A percentile compares a stretch with the other conserved stretches of the same genome.
These are phyloP conservation scores for Agonopterix arenella DNA, from an alignment of 2,888 invertebrate genomes.

Conservation along the genomic window DNA sequence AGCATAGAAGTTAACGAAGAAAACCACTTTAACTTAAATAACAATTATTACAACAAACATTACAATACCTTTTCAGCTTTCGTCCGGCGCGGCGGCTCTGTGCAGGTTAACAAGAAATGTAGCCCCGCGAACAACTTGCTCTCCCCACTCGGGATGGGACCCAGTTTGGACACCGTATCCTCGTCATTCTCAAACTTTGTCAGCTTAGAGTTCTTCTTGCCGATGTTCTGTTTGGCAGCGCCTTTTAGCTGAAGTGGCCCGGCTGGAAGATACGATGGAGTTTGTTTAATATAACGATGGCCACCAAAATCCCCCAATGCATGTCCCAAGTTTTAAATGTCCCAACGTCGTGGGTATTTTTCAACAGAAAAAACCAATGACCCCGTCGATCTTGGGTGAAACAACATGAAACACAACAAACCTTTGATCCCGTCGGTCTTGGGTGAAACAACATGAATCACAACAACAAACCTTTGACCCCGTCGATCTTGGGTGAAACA, in stretches of 20 bases:
- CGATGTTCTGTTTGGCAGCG: conserved; percentile 67
- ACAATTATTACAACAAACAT: no score
- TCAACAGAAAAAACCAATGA: not conserved
- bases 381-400: not conserved
- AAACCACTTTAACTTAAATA: no score
- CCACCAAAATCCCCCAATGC: no score
- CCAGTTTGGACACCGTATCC: conserved; percentile 63
- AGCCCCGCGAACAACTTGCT: conserved; percentile 70
- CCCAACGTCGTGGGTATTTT: no score
- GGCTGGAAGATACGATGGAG: conserved; percentile 33
- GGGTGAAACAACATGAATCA: not conserved
- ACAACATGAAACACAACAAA: not conserved
- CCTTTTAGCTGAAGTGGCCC: conserved; percentile 70
- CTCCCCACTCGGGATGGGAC: conserved; percentile 71
- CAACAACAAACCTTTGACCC: conserved; percentile 44
- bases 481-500: conserved; percentile 36
- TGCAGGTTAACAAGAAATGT: conserved; percentile 77
- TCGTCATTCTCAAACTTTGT: conserved; percentile 66
- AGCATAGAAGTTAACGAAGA: no score
- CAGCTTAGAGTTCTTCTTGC: conserved; percentile 69
- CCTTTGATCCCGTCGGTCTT: not conserved
- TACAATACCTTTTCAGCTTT: conserved; percentile 20
- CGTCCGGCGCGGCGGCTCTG: conserved; percentile 48
- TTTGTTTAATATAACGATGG: not conserved
- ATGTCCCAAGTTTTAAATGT: no score